A percentile compares a stretch with the other conserved stretches of the same genome.
Conservation (phyloP, 37 sponge, comb jelly and placozoan genomes). For the Eunapius fragilis region DNA sequence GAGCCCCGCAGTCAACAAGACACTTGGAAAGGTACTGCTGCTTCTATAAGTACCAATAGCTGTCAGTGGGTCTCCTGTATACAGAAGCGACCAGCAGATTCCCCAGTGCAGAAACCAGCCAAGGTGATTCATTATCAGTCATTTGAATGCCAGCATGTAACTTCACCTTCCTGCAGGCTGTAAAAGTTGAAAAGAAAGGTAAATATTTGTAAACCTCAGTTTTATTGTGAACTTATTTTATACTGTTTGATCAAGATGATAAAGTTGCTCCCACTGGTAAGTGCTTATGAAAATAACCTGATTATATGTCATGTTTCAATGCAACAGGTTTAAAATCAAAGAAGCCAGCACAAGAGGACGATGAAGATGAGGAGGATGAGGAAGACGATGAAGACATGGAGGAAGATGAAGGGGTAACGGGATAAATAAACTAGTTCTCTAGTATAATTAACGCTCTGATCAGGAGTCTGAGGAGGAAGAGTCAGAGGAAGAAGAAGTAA, state of each 20-base stretch:
- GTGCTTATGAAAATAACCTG: too few species aligned
- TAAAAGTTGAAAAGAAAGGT: too few species aligned
- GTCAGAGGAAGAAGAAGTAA: constrained; percentile 38
- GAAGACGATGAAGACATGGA: constrained; percentile 29
- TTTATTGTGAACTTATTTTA: too few species aligned
- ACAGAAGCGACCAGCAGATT: constrained; percentile 47
- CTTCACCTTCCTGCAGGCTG: not conserved
- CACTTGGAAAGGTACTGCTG: not conserved
- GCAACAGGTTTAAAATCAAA: not conserved
- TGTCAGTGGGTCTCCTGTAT: not conserved
- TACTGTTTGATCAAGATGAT: not conserved
- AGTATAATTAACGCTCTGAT: not conserved
- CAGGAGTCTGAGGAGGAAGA: not conserved
- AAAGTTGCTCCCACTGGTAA: too few species aligned
- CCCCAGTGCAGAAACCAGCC: constrained; percentile 18
- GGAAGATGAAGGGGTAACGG: constrained; percentile 2
- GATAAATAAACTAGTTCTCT: too few species aligned
- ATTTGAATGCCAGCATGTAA: not conserved
- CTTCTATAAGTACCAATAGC: not conserved
- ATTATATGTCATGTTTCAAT: too few species aligned
- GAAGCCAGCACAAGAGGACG: not conserved
- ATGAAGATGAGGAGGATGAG: constrained; percentile 10
- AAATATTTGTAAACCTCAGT: too few species aligned
- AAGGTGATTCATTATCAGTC: constrained; percentile 7
- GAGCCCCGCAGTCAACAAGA: not conserved